Percentiles rank a stretch among this genome's conserved stretches.
Evolutionary conservation across 2,113 vertebrate genomes (phyloP).

Genomic region (Crotalus horridus): DNA sequence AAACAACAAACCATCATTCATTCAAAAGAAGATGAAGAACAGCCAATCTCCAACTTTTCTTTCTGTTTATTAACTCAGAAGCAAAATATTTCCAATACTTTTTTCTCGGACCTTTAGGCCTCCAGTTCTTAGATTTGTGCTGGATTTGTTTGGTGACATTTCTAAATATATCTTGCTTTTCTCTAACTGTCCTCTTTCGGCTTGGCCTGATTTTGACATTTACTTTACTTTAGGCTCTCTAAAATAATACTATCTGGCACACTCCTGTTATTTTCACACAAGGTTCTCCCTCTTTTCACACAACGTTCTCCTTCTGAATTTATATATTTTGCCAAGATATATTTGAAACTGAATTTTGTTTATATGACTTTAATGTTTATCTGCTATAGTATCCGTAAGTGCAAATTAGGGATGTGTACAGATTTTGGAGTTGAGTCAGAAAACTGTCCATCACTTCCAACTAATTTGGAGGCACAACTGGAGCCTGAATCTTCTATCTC

Average conservation of each 20-base stretch:
- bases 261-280: slow-evolving; percentile 1
- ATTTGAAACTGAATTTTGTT: neutral
- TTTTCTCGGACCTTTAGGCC: neutral
- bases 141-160: neutral
- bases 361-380: neutral
- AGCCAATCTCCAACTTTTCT: neutral
- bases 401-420: neutral
- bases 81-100: neutral
- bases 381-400: neutral
- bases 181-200: neutral
- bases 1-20: neutral
- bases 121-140: neutral
- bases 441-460: neutral
- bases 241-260: neutral
- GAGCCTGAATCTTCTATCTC: neutral
- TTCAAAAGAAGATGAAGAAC: neutral
- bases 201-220: neutral
- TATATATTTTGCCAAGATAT: slow-evolving; percentile 2
- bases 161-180: neutral
- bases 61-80: neutral
- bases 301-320: neutral
- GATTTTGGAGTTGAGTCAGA: neutral
- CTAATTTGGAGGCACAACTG: neutral
- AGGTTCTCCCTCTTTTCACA: neutral
- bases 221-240: neutral